These are phyloP conservation scores for Aegotheles bennettii DNA, from an alignment of 2,113 vertebrate species.

Conservation along the genomic window DNA sequence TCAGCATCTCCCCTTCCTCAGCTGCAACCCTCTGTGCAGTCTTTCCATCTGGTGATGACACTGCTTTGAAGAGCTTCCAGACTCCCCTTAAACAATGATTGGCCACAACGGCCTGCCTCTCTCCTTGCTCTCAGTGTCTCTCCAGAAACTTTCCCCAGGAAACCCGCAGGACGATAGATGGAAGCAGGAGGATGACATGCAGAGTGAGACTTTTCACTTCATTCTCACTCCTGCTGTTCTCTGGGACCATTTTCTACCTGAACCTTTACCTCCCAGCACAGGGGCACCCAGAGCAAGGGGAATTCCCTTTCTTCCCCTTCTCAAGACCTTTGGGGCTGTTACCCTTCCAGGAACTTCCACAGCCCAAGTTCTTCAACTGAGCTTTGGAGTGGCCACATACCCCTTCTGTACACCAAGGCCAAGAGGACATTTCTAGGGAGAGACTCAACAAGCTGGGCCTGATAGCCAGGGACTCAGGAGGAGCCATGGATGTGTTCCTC, in stretches of 20 bases:
- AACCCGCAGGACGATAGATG: neutral
- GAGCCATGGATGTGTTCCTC: too few relatives aligned
- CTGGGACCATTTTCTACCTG: neutral
- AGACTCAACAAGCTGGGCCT: neutral
- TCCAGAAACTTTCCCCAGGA: neutral
- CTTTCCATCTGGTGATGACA: neutral
- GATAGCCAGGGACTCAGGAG: too few relatives aligned
- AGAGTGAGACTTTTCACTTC: neutral
- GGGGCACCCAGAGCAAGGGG: neutral
- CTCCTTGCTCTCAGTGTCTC: neutral
- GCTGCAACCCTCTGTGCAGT: neutral
- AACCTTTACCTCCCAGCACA: neutral
- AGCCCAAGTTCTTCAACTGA: neutral
- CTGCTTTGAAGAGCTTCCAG: neutral
- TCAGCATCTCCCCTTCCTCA: neutral
- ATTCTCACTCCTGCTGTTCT: neutral
- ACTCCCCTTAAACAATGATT: neutral
- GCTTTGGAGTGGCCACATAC: neutral
- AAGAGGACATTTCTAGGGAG: neutral
- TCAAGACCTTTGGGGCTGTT: neutral
- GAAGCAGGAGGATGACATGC: neutral
- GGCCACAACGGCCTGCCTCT: neutral
- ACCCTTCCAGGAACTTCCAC: neutral
- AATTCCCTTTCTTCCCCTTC: neutral
- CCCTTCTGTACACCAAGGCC: accelerated